Conservation (phyloP, 2,888 invertebrate species). For the Pachycephus smyrnensis region DNA sequence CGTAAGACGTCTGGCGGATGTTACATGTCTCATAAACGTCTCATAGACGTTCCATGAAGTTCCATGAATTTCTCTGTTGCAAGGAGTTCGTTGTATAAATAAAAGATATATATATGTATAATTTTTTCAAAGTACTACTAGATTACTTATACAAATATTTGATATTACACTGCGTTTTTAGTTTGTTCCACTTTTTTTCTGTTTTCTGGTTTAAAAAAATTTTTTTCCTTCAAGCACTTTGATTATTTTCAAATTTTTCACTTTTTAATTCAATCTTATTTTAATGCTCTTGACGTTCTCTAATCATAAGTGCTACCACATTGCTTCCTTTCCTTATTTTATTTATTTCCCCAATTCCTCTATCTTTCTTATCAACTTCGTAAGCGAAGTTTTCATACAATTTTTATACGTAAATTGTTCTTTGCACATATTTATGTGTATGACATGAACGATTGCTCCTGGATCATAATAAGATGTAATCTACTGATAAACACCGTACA, state of each 20-base stretch:
- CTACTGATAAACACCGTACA: not conserved
- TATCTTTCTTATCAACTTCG: not conserved
- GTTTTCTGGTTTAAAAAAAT: not conserved
- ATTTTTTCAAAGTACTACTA: not conserved
- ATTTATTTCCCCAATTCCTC: not conserved
- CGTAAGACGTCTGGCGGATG: not conserved
- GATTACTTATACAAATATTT: no score
- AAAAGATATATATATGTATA: not conserved
- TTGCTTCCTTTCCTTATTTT: not conserved
- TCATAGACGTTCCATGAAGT: not conserved
- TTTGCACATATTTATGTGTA: not conserved
- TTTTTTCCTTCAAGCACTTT: no score
- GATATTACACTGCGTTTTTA: not conserved
- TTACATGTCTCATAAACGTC: not conserved
- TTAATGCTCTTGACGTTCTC: not conserved
- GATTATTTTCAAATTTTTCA: not conserved
- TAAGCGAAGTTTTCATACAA: not conserved
- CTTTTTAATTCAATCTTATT: not conserved
- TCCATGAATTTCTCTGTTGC: not conserved
- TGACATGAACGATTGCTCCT: not conserved
- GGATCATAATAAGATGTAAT: not conserved
- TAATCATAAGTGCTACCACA: not conserved
- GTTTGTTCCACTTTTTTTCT: not conserved
- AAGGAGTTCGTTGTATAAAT: not conserved
- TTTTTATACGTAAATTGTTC: not conserved